Base-by-base conservation (phyloP, 2,888 invertebrate genomes). In the Troglohyphantes excavatus region DNA sequence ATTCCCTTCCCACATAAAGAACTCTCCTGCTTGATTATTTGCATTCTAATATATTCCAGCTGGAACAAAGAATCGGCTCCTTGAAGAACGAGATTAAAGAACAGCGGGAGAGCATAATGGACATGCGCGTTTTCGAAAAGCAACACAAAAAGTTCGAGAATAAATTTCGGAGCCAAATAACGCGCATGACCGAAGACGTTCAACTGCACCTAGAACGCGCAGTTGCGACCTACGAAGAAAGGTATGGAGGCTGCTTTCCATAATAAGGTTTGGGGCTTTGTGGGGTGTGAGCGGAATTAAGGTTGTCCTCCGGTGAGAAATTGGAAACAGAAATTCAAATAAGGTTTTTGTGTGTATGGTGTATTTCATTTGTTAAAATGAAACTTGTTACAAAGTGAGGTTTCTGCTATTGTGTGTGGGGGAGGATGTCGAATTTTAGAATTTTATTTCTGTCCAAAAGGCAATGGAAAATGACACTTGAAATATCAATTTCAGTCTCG, bases 201-300 rank as follows among this genome's bases (percentile, higher is more conserved):
- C 67, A 82, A 46, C 67, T 11, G 26, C 88, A 68, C 43, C 46
- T 89, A n/a, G 75, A 89, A 11, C 59, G 43, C 21, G 75, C 88
- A 3, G 88, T 89, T 13, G 11, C 75, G 1, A 68, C 73, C 2
- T 89, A 89, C 33, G 88, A 89, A 70, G 82, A 89, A 59, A 76
- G 81, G 88, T 89, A 63, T n/a, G 19, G n/a, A 7, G 53, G 5
- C 53, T 53, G n/a, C 17, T 53, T 53, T 17, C 0, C 53, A 53
- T 53, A 53, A 53, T 53, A 53, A 53, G 53, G 13, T 53, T 53
- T 53, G n/a, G 53, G 53, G n/a, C 5, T 17, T 53, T 53, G n/a
- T n/a, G 6, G 53, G n/a, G 7, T 39, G 39, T 39, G 39, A 39
- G 39, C 39, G 39, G 39, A 39, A n/a, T n/a, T n/a, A n/a, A n/a